Evolutionary conservation across 1,140 invertebrate genomes (phyloP), one percentile per base, ranked within the genome.

Genomic region (Holotrichia oblita): DNA sequence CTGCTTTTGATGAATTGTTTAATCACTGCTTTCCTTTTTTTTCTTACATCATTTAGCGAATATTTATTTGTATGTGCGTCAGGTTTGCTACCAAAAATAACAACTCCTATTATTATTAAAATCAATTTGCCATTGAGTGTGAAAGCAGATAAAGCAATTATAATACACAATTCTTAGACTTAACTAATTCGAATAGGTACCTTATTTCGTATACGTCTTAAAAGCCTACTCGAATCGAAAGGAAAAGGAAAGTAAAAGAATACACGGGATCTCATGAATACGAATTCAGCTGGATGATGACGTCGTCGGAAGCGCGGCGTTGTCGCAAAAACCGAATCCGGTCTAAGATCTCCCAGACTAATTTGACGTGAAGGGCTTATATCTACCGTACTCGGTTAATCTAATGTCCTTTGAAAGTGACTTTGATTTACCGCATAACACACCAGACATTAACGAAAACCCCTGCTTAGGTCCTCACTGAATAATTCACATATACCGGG

Each of bases 291-390:
- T 27, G 22, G 27, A 69, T 69, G 61, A 69, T 34, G 61, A 14
- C n/a, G n/a, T 3, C 10, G 10, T 48, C n/a, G 10, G 44, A 48
- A 48, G 44, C 44, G 20, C 61, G 22, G 8, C 6, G 61, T 69
- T 27, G 20, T 69, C 61, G 61, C 61, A 69, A 69, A 69, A 69
- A 69, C 22, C 22, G 14, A 69, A 69, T 69, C 61, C 61, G 61
- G 61, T 69, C 61, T 69, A 69, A 34, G 61, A 69, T 69, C 61
- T 69, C 61, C 61, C 61, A 34, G 61, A 69, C 61, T 69, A 69
- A 69, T 69, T 69, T 69, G 61, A 69, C 61, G 61, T 34, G 61
- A 69, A 20, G 61, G 14, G 61, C 61, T 69, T 69, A 69, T 2
- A 69, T 34, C 61, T 34, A 34, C 61, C 12, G 61, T 69, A 27